A percentile compares a stretch with the other conserved stretches of the same genome.
Conservation (phyloP, 2,797 vertebrate genomes). For the Epinephelus coioides region DNA sequence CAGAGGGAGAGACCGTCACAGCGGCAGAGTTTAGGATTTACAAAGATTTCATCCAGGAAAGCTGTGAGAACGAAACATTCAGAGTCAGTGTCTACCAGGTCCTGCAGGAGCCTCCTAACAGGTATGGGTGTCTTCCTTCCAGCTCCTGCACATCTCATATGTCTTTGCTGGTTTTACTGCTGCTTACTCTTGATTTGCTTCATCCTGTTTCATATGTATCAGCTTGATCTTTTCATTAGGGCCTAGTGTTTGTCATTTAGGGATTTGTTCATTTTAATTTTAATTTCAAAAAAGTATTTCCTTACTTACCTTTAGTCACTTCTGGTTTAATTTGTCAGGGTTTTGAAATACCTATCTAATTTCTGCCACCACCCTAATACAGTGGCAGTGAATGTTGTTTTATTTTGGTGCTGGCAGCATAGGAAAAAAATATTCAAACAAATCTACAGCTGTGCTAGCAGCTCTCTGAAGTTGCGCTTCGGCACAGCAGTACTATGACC, state of each 20-base stretch:
- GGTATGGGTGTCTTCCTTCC: conserved; percentile 79
- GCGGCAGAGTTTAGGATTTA: conserved; percentile 96
- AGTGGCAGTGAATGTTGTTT: no score
- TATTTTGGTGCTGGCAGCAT: no score
- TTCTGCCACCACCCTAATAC: neutral
- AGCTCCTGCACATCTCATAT: neutral
- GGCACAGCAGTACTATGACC: no score
- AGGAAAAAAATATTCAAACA: no score
- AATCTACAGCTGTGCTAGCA: no score
- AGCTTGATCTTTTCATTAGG: neutral
- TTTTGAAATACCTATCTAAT: neutral
- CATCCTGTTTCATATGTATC: neutral
- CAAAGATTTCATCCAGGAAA: conserved; percentile 91
- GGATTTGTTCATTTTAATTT: neutral
- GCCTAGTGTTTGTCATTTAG: neutral
- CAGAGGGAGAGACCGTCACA: conserved; percentile 93
- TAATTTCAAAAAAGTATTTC: neutral
- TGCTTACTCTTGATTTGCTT: neutral
- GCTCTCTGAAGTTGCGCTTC: neutral
- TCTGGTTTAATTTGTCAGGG: neutral
- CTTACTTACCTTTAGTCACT: neutral
- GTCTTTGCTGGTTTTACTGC: neutral
- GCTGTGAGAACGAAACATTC: conserved; percentile 92
- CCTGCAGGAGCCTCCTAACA: conserved; percentile 88
- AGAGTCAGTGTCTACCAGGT: conserved; percentile 94